Base-by-base conservation (phyloP, 2,888 invertebrate species). In the Drosophila multiciliata region DNA sequence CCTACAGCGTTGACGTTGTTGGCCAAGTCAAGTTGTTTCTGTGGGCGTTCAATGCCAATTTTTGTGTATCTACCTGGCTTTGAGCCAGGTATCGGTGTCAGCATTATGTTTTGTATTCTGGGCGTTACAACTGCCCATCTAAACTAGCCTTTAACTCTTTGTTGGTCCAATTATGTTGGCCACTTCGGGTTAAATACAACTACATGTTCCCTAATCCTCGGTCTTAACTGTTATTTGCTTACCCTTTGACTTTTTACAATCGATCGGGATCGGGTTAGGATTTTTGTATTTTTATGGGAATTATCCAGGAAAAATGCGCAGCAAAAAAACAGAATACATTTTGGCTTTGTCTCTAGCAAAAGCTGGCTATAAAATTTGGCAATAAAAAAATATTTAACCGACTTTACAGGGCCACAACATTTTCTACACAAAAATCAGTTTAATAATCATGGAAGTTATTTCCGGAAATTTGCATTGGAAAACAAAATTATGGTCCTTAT, bases 11-110 rank as follows among this genome's bases (percentile, higher is more conserved):
- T 57, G 75, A 81, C 80, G 79, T 82, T 79, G 69, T 36, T 23
- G 67, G 38, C 65, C 84, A 83, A 87, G 87, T 87, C 90, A 87
- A 87, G 90, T 89, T 89, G 86, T 87, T 87, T 89, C 83, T 81
- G 87, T 89, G 90, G 87, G 90, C 90, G 90, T 89, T 83, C 65
- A 55, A 50, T 48, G 52, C 40, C 42, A 50, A 33, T 20, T 36
- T 55, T n/a, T 5, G n/a, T 4, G 33, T 36, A 38, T 40, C 48
- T 81, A 62, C 72, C 66, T 66, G 68, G 29, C 33, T 26, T 9
- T 1, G 7, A 6, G 26, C 3, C 54, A 65, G 61, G 57, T 29
- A 65, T 45, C 33, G 4, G 11, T 49, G 3, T 33, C 29, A 20
- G 29, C 3, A 12, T 8, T 26, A 11, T 52, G 35, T 29, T 45